Conservation (phyloP, 2,797 vertebrate species). For the Lacerta viridis region DNA sequence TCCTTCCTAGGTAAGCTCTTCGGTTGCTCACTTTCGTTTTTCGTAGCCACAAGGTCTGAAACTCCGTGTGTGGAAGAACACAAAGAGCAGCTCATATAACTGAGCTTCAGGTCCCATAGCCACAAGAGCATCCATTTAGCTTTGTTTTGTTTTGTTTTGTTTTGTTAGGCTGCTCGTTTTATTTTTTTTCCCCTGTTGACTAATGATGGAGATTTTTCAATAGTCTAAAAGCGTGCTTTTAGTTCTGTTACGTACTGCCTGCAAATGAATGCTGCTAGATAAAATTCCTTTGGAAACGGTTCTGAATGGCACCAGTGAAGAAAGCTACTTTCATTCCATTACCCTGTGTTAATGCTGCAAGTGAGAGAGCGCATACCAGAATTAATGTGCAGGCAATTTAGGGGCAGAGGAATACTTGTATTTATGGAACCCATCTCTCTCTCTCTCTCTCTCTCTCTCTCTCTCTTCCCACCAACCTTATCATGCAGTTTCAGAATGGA, state of each 20-base stretch:
- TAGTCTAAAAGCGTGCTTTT: neutral
- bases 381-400: neutral
- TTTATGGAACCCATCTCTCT: neutral
- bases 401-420: neutral
- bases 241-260: neutral
- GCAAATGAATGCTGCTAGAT: slow-evolving; percentile 1
- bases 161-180: neutral
- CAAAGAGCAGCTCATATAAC: neutral
- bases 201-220: neutral
- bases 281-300: slow-evolving; percentile 4
- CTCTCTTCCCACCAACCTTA: neutral
- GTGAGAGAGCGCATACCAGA: neutral
- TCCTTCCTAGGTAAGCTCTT: neutral
- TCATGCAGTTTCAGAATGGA: neutral
- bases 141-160: neutral
- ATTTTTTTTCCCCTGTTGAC: neutral
- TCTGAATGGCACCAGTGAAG: neutral
- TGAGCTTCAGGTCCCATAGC: neutral
- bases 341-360: neutral
- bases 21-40: neutral
- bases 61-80: neutral
- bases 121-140: neutral
- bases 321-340: neutral
- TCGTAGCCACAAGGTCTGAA: neutral
- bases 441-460: neutral